These are phyloP conservation scores for Sylvicapra grimmia DNA, from an alignment of 2,113 vertebrate species.

Conservation along the genomic window DNA sequence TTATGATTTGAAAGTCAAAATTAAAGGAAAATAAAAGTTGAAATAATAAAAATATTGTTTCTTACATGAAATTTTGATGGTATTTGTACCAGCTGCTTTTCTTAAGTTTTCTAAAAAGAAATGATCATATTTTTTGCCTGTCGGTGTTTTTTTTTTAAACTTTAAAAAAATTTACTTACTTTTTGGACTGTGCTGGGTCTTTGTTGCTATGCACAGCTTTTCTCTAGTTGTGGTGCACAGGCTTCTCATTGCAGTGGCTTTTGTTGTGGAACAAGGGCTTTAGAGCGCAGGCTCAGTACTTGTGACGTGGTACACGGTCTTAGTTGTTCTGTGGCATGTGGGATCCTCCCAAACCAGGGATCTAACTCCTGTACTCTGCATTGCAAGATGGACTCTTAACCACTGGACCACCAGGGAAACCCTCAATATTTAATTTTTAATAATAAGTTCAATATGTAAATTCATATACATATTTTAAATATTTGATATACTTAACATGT, in stretches of 20 bases:
- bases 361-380: neutral
- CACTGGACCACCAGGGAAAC: neutral
- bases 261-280: neutral
- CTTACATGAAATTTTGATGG: neutral
- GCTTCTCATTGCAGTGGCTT: neutral
- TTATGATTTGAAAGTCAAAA: neutral
- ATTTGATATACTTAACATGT: neutral
- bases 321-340: neutral
- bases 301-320: neutral
- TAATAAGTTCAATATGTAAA: neutral
- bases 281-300: neutral
- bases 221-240: neutral
- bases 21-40: constrained; percentile 7
- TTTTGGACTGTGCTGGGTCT: neutral
- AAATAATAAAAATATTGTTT: constrained; percentile 20
- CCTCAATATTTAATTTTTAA: neutral
- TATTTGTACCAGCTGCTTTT: constrained; percentile 3
- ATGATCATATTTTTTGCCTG: neutral
- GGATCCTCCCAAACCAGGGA: neutral
- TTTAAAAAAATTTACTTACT: neutral
- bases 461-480: constrained; percentile 2
- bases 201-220: neutral
- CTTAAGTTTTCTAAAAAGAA: constrained; percentile 11
- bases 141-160: neutral
- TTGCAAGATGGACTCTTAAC: neutral